Evolutionary conservation across 2,888 invertebrate species (phyloP), one percentile per base, ranked within the genome.

Genomic region (Nycteola revayana): DNA sequence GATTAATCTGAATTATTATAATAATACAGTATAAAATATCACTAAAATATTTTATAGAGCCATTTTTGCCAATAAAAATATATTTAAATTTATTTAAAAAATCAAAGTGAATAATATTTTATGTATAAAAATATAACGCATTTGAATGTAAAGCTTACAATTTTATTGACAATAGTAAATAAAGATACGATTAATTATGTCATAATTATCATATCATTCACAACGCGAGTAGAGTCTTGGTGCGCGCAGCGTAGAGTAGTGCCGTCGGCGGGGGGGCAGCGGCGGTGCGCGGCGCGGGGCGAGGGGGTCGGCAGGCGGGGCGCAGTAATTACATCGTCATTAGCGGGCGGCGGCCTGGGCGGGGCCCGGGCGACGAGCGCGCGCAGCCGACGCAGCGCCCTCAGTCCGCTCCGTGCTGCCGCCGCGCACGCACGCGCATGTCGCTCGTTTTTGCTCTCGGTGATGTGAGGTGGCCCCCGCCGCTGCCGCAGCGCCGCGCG

Each of bases 371-470:
- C 54, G 52, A 66, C 73, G 74, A 66, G 83, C 80, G 87, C 75
- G 78, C 79, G 75, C 75, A 69, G 66, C 72, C 72, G 66, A 61
- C 68, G 66, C 68, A 65, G 60, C 63, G 66, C 72, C 70, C 78
- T 76, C 79, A 85, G 83, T 86, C 82, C 83, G 79, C 80, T 79
- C 82, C 81, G 82, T 81, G 85, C 83, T 76, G 83, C 83, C 84
- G 85, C 60, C 81, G 86, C 85, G 90, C 90, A 89, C 88, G 90
- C 91, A 90, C 90, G 91, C 89, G 91, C 90, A 90, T 90, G 87
- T 87, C 87, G 85, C 76, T 85, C 85, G 83, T 62, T 74, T 71
- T 74, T 58, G 67, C 59, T 35, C 50, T 54, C 79, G 83, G 85
- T 87, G 84, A 85, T 86, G 86, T 85, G 85, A 85, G 84, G 86